Evolutionary conservation across 1,140 invertebrate species (phyloP), one percentile per base, ranked within the genome.

Genomic region (Callitettix versicolor): DNA sequence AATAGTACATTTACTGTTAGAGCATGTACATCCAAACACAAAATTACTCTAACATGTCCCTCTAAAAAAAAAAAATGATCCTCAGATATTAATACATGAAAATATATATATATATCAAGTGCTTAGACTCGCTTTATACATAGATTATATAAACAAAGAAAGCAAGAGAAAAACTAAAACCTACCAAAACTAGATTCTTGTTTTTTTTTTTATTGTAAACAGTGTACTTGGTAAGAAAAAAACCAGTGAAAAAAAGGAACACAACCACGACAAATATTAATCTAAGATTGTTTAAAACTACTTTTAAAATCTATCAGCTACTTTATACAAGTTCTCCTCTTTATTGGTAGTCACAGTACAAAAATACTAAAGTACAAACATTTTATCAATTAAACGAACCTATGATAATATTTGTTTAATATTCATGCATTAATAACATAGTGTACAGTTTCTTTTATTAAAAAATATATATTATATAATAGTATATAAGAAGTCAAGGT

Each of bases 361-460:
- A 62, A 62, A 62, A 62, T 62, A 62, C 60, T 59, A 62, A 62
- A 62, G 60, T 62, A 62, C 57, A 62, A 62, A 62, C 55, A 58
- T 61, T 20, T 53, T 52, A 43, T 52, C 41, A 48, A 55, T 60
- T 48, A 61, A 61, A 61, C 52, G 52, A 61, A 61, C 56, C 53
- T 58, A 55, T 55, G 55, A 58, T 53, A 47, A 46, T 57, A 46
- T 24, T 58, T 48, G 38, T 24, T 58, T 46, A 38, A 34, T 50
- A 60, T 52, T 26, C 59, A 60, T 61, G 59, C 59, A 61, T 53
- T 41, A 58, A 56, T 58, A 61, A 61, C 59, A 55, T 58, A 58
- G 59, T 61, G 59, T 50, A 56, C 53, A 58, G 36, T 53, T 57
- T 33, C 51, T 41, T 61, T 57, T 61, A 56, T 56, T 60, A 58